phyloP scores from a whole-genome alignment of 2,888 invertebrate genomes.

The Lacanobia oleracea region DNA sequence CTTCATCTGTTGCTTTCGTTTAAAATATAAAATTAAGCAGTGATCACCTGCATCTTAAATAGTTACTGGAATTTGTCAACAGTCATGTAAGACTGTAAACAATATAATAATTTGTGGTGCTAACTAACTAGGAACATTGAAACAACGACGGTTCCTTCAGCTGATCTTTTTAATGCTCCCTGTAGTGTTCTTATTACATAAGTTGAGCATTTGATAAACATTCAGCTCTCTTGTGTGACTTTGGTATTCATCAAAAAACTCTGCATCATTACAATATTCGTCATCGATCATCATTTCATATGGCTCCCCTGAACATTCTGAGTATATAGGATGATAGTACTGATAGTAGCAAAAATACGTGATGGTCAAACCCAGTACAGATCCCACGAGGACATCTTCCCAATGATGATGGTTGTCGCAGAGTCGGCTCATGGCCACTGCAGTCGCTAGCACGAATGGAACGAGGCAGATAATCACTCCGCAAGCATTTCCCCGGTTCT shows the following conservation, averaged over 20 bases:
- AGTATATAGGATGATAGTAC: conserved; percentile 90
- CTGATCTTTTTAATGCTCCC: conserved; percentile 50
- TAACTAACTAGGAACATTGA: not conserved
- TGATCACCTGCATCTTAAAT: too few species aligned
- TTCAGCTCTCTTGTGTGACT: conserved; percentile 58
- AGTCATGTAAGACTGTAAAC: not conserved
- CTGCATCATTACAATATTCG: conserved; percentile 28
- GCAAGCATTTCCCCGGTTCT: conserved; percentile 91
- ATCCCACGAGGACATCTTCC: conserved; percentile 94
- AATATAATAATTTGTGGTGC: not conserved
- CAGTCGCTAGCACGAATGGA: conserved; percentile 92
- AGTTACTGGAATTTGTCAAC: not conserved
- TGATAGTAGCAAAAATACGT: conserved; percentile 93
- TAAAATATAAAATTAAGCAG: too few species aligned
- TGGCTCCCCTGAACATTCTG: conserved; percentile 67
- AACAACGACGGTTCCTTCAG: conserved; percentile 38
- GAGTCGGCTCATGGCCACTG: conserved; percentile 93
- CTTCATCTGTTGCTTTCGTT: too few species aligned
- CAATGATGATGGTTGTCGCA: conserved; percentile 97
- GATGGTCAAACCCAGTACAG: conserved; percentile 91
- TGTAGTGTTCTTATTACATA: conserved; percentile 54
- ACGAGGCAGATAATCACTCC: conserved; percentile 89
- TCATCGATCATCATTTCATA: conserved; percentile 55
- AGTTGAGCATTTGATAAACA: conserved; percentile 50
- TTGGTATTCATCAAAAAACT: conserved; percentile 35